These are phyloP conservation scores for Microchirus variegatus DNA, from an alignment of 2,797 vertebrate genomes.

Conservation along the genomic window DNA sequence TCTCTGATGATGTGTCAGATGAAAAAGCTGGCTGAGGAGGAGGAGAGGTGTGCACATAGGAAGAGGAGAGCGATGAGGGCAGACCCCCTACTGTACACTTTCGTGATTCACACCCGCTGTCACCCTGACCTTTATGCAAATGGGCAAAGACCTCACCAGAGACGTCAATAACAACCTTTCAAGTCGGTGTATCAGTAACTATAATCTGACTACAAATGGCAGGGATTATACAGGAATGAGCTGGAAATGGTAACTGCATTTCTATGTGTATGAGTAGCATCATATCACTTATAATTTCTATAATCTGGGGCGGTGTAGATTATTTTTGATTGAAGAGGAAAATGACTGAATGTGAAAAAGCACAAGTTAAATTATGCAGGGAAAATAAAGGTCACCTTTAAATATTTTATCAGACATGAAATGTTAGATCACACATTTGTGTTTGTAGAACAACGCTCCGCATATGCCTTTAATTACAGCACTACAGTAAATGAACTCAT, in stretches of 20 bases:
- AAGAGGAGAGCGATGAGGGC: neutral
- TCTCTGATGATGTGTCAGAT: constrained; percentile 21
- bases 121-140: constrained; percentile 55
- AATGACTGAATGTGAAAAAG: too few relatives aligned
- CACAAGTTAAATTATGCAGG: too few relatives aligned
- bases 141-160: constrained; percentile 58
- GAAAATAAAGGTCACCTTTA: too few relatives aligned
- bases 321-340: too few relatives aligned
- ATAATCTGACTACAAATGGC: constrained; percentile 20
- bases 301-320: too few relatives aligned
- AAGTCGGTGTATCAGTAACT: constrained; percentile 38
- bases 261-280: neutral
- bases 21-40: constrained; percentile 24
- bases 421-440: too few relatives aligned
- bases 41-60: constrained; percentile 5
- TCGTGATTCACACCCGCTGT: constrained; percentile 49
- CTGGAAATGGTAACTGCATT: constrained; percentile 25
- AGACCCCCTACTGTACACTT: constrained; percentile 42
- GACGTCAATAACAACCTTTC: constrained; percentile 52
- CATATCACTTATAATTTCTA: too few relatives aligned
- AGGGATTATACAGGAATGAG: constrained; percentile 7
- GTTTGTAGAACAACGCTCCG: too few relatives aligned
- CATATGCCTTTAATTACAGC: neutral
- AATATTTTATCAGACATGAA: too few relatives aligned
- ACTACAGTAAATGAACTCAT: neutral